Evolutionary conservation across 92 coral and sea anemone genomes (phyloP), one percentile per base, ranked within the genome.

Genomic region (Montipora capitata): DNA sequence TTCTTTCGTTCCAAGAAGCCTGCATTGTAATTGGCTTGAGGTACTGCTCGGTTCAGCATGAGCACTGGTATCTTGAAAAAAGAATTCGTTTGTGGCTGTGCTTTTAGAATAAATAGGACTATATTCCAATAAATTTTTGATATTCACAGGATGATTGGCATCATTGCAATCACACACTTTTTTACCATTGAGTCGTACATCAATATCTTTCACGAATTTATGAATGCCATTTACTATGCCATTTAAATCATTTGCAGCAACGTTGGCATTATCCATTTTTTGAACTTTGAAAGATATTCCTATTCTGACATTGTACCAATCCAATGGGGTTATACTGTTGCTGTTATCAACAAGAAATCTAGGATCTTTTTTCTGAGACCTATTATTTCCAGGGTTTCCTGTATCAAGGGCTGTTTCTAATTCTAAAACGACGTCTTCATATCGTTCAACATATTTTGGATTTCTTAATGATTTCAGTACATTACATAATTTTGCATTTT

Each of bases 401-500:
- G 35, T 27, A 0, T 70, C 72, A 13, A 83, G 40, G 0, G 87
- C 64, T 48, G 59, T 72, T 20, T 83, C 87, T 1, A 83, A 15
- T 17, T 71, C 87, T 4, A 83, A 73, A 0, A 27, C 7, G 16
- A 84, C 88, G 40, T 84, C 87, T n/a, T 82, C 87, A 68, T 82
- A 82, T 17, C 87, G 40, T 70, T 82, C 87, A 38, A 67, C 42
- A 65, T 57, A 84, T 59, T 84, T 72, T 3, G 88, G 88, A 73
- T 73, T 51, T 42, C 73, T 39, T 4, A 10, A 73, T 49, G 68
- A 68, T 1, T 15, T 58, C 12, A 77, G 2, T 74, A 49, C 38
- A 11, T 74, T 48, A 3, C 4, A 74, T 74, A 45, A 74, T 40
- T 74, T 12, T 49, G 3, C 6, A 45, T 54, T 6, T 74, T n/a